Percentiles rank a stretch among this genome's conserved stretches.
These are phyloP conservation scores for Erynnis tages DNA, from an alignment of 2,888 invertebrate species.

Conservation along the genomic window DNA sequence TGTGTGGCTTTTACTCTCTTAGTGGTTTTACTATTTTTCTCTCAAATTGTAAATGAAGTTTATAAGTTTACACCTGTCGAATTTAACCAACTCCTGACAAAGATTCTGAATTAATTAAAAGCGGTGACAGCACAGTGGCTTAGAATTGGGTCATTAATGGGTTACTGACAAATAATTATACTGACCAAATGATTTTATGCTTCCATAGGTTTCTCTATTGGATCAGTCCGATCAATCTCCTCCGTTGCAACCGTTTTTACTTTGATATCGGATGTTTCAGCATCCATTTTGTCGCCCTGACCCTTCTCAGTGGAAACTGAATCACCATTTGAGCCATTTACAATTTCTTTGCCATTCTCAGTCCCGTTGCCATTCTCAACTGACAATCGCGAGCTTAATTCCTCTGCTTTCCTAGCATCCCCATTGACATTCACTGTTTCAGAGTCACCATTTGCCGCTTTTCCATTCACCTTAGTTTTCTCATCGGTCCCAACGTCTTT, in stretches of 20 bases:
- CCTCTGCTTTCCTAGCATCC: constrained; percentile 55
- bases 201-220: constrained; percentile 76
- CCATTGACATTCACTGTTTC: constrained; percentile 55
- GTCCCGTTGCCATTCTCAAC: constrained; percentile 63
- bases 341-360: constrained; percentile 55
- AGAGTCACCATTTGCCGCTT: constrained; percentile 56
- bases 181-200: constrained; percentile 71
- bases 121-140: too few relatives aligned
- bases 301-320: constrained; percentile 48
- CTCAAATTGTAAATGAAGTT: too few relatives aligned
- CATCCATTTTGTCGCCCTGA: constrained; percentile 61
- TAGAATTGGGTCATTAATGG: too few relatives aligned
- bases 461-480: constrained; percentile 63
- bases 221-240: constrained; percentile 63
- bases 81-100: too few relatives aligned
- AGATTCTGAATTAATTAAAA: too few relatives aligned
- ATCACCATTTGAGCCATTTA: constrained; percentile 41
- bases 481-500: constrained; percentile 37
- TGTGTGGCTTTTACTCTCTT: too few relatives aligned
- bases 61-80: too few relatives aligned
- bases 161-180: too few relatives aligned
- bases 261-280: constrained; percentile 73
- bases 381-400: constrained; percentile 60
- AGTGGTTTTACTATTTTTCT: too few relatives aligned
- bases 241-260: constrained; percentile 79